Percentiles rank a stretch among this genome's conserved stretches.
These are phyloP conservation scores for Leptinotarsa haldemani DNA, from an alignment of 2,888 invertebrate genomes.

Conservation along the genomic window DNA sequence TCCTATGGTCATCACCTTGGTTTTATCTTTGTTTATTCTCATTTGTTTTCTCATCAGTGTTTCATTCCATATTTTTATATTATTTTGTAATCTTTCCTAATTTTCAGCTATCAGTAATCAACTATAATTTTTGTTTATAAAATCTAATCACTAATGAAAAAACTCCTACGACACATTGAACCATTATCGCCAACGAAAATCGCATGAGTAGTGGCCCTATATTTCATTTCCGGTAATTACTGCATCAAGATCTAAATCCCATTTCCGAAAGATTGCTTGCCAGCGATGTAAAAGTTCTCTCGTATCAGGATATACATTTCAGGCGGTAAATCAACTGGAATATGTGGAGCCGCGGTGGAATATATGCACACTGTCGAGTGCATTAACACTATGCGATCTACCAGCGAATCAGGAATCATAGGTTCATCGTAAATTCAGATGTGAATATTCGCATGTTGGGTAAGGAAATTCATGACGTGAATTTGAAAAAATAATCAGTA, in stretches of 20 bases:
- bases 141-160: too few relatives aligned
- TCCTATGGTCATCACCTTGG: too few relatives aligned
- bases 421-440: background rate
- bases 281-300: background rate
- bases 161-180: background rate
- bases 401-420: background rate
- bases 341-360: background rate
- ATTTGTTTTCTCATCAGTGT: too few relatives aligned
- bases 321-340: background rate
- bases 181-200: background rate
- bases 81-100: too few relatives aligned
- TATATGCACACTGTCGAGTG: background rate
- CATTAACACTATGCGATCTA: background rate
- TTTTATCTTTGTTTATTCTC: too few relatives aligned
- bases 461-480: too few relatives aligned
- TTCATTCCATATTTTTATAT: too few relatives aligned
- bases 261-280: background rate
- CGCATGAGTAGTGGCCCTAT: background rate
- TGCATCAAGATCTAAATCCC: background rate
- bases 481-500: too few relatives aligned
- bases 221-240: background rate
- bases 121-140: too few relatives aligned
- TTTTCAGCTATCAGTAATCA: too few relatives aligned
- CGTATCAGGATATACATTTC: background rate
- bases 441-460: background rate